Base-by-base conservation (phyloP, 2,888 invertebrate genomes). In the Anagyrus pseudococci region DNA sequence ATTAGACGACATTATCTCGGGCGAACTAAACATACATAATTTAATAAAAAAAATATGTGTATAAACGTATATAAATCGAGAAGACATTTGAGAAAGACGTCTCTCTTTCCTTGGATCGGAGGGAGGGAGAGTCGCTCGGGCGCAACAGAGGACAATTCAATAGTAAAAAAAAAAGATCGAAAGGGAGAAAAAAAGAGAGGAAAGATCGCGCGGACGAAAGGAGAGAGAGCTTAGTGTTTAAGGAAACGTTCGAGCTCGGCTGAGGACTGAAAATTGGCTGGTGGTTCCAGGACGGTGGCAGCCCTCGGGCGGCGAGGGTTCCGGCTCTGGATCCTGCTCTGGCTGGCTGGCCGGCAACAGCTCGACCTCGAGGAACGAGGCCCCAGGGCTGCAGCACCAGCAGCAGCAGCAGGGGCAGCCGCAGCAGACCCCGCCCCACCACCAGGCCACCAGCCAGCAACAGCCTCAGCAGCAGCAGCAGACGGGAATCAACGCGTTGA, bases 281-380 rank as follows among this genome's bases (percentile, higher is more conserved):
- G 78, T 80, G 81, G 81, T 81, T 81, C 81, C 81, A 80, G 80
- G 80, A 80, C 80, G 80, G 74, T 80, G 80, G 81, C 80, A 80
- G 81, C 80, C 80, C 80, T 80, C 80, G 72, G 79, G 75, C 72
- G 80, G 79, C 73, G 79, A 78, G 68, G 79, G 77, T 74, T 78
- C 78, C 74, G 77, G 78, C 73, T 77, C 79, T 74, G 75, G 78
- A 74, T 79, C 79, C 72, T 79, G 77, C 73, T 77, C 78, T 71
- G 78, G 76, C 70, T 78, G 78, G 78, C 73, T 73, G 58, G 69
- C 77, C 74, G 67, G 50, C 52, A 59, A 56, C 55, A 67, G 63
- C 52, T 69, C 78, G 69, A 74, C 77, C 69, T 61, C 76, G 73
- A 75, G 75, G 73, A 77, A 74, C 73, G 78, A 78, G 57, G 72